These are phyloP conservation scores for Rhinoderma darwinii DNA, from an alignment of 2,113 vertebrate genomes.

Conservation along the genomic window DNA sequence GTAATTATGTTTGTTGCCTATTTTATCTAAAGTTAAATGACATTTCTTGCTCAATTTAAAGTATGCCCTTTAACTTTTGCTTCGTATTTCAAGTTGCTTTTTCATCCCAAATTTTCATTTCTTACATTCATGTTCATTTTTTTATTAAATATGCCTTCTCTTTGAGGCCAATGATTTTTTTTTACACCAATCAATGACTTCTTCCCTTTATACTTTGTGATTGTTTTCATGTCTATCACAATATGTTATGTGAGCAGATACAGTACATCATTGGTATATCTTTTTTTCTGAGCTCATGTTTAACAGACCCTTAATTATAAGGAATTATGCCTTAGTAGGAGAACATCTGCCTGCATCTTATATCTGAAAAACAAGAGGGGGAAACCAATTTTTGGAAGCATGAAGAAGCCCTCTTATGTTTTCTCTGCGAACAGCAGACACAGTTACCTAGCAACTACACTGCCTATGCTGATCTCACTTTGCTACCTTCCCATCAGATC, in stretches of 20 bases:
- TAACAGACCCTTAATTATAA: constrained; percentile 6
- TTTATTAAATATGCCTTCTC: neutral
- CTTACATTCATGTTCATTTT: no score
- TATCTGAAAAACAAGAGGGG: neutral
- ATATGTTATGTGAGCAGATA: neutral
- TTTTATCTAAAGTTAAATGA: no score
- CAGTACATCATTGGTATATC: neutral
- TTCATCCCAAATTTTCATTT: neutral
- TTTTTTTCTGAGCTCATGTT: neutral
- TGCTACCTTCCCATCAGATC: constrained; percentile 35
- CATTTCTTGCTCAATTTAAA: no score
- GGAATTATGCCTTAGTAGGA: neutral
- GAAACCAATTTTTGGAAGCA: constrained; percentile 27
- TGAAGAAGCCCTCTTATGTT: constrained; percentile 21
- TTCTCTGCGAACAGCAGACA: constrained; percentile 20
- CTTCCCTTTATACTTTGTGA: neutral
- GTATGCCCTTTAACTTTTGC: neutral
- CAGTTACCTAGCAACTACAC: constrained; percentile 52
- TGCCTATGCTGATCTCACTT: neutral
- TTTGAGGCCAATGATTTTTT: neutral
- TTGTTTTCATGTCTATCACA: neutral
- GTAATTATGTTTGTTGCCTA: no score
- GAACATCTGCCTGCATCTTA: constrained; percentile 31
- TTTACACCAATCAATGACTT: neutral
- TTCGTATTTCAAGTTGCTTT: neutral